Base-by-base conservation (phyloP, 2,113 vertebrate genomes). In the Cryptoleucopteryx plumbea region DNA sequence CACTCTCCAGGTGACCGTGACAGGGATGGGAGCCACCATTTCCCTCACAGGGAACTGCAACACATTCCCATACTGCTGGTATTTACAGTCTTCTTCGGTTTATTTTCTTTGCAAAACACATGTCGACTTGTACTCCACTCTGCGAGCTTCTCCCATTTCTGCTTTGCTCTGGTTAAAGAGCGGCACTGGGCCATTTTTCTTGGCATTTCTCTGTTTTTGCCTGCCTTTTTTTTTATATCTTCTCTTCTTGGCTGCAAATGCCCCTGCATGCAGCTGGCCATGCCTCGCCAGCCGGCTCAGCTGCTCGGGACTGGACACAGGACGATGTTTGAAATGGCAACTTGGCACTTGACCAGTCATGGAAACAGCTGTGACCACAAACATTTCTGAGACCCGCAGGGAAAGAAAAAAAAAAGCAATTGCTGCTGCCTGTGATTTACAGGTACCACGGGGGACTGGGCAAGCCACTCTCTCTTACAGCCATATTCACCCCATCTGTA, bases 321-420 rank as follows among this genome's bases (percentile, higher is more conserved):
- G 70, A 89, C 6, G 3, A 4, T 38, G 79, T 86, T 90, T 4
- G 22, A 92, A 95, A 87, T 80, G 80, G 52, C 11, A n/a, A 27
- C 27, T 79, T 81, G 80, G 38, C 83, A n/a, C 50, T 88, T 34
- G 32, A 65, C 42, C 88, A 66, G 77, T 74, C 62, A 29, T 12
- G 34, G 38, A 52, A 94, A 66, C 34, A 75, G 92, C 86, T 95
- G 95, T 95, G 52, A 82, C 89, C 81, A 82, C 86, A 83, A 82
- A 92, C 5, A 26, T 62, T 55, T 67, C 66, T 31, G 42, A 75
- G n/a, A 45, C 15, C 48, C 5, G 7, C 19, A 56, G 38, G 23
- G 68, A 34, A 5, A 36, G n/a, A 3, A 31, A 62, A 65, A 67
- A 63, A n/a, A 13, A 14, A 36, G 7, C n/a, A 59, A 6, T 45